Conservation (phyloP, 2,888 invertebrate species). For the Chelonus formosanus region DNA sequence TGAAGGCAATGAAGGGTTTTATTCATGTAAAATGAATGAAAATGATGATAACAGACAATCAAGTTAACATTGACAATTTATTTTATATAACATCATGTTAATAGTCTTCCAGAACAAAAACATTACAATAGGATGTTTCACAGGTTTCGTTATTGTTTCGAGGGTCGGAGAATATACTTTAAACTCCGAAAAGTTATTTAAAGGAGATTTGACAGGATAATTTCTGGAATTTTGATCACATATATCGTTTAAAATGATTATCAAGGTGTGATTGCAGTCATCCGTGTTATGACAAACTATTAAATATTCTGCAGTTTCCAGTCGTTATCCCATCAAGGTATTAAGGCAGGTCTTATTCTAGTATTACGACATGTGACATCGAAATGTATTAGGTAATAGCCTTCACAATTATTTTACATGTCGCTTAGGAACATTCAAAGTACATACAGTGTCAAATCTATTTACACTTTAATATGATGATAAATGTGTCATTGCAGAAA, state of each 20-base stretch:
- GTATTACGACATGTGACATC: slow-evolving; percentile 41
- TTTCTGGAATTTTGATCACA: slow-evolving; percentile 16
- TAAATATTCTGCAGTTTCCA: slow-evolving; percentile 10
- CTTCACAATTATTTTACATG: slow-evolving; percentile 39
- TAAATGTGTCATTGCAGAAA: slow-evolving; percentile 37
- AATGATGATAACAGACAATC: not conserved
- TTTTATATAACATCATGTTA: slow-evolving; percentile 48
- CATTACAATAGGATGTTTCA: slow-evolving; percentile 32
- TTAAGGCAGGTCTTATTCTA: slow-evolving; percentile 39
- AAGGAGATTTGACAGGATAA: no score
- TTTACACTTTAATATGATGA: slow-evolving; percentile 46
- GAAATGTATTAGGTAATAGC: slow-evolving; percentile 42
- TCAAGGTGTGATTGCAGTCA: slow-evolving; percentile 15
- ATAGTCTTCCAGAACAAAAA: slow-evolving; percentile 40
- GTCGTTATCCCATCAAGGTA: slow-evolving; percentile 39
- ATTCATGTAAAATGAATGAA: slow-evolving; percentile 6
- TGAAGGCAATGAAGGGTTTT: not conserved
- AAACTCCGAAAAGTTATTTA: no score
- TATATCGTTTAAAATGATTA: not conserved
- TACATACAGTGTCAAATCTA: slow-evolving; percentile 48
- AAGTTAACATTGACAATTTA: slow-evolving; percentile 53
- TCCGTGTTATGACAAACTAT: not conserved
- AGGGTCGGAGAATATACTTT: slow-evolving; percentile 36
- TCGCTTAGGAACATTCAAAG: slow-evolving; percentile 40
- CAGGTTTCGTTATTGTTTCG: slow-evolving; percentile 29